These are phyloP conservation scores for Micrasema longulum DNA, from an alignment of 1,140 invertebrate genomes.

Conservation along the genomic window DNA sequence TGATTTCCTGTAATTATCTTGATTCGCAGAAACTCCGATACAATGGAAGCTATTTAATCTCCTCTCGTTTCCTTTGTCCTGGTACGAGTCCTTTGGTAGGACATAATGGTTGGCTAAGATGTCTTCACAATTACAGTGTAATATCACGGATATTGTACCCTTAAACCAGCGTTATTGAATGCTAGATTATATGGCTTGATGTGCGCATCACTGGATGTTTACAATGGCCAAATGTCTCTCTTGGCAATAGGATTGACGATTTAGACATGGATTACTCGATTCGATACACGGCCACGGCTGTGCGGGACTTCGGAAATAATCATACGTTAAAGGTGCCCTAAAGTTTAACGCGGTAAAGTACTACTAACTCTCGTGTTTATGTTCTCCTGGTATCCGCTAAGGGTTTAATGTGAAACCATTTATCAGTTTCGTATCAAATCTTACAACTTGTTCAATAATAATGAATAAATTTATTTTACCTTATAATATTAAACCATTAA, in stretches of 20 bases:
- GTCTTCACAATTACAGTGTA: slow-evolving; percentile 35
- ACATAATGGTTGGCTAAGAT: slow-evolving; percentile 40
- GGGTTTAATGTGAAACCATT: not conserved
- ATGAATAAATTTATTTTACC: too few species aligned
- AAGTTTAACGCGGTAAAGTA: slow-evolving; percentile 6
- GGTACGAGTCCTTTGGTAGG: slow-evolving; percentile 24
- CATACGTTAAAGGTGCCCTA: slow-evolving; percentile 4
- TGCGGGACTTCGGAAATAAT: slow-evolving; percentile 34
- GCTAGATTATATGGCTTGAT: slow-evolving; percentile 23
- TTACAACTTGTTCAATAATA: too few species aligned
- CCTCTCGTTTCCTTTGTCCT: slow-evolving; percentile 20
- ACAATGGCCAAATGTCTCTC: slow-evolving; percentile 12
- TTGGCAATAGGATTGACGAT: slow-evolving; percentile 19
- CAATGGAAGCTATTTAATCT: slow-evolving; percentile 15
- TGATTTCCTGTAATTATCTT: too few species aligned
- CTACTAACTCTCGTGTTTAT: not conserved
- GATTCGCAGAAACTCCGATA: not conserved
- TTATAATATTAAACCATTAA: too few species aligned
- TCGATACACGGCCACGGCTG: slow-evolving; percentile 24
- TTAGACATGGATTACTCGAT: slow-evolving; percentile 14
- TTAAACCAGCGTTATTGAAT: slow-evolving; percentile 12
- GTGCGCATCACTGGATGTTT: slow-evolving; percentile 28
- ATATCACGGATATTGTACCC: slow-evolving; percentile 27
- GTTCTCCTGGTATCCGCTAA: not conserved
- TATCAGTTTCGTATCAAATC: too few species aligned